Evolutionary conservation across 2,113 vertebrate species (phyloP), one percentile per base, ranked within the genome.

Genomic region (Casuarius casuarius): DNA sequence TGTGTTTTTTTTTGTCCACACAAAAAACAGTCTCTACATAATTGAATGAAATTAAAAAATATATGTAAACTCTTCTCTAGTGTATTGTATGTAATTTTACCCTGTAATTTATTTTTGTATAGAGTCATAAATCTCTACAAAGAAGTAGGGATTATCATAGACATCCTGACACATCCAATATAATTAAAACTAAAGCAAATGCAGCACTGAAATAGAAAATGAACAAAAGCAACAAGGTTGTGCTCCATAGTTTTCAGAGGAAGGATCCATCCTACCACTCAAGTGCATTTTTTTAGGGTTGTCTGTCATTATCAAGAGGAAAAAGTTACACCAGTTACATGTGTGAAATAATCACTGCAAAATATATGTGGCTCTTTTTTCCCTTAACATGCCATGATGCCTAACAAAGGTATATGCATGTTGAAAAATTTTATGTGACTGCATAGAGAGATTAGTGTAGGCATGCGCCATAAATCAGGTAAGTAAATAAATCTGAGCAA

Each of bases 401-500:
- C 58, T 78, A 84, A 75, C 65, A 87, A 89, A 96, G 76, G 63
- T 84, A 6, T 58, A 66, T 72, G 75, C 71, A 74, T 59, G 52
- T 67, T 94, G 87, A 94, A 92, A 96, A 92, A 85, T 94, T 72
- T 77, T 73, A 29, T 75, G 71, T 82, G 38, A 9, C 48, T 85
- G 46, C 77, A 40, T 7, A 40, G 70, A 91, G 77, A 92, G 91
- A 96, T 95, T 92, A 96, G 66, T 73, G 33, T 85, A 44, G 71
- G 59, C 84, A 87, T 74, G 74, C 49, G 67, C 48, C 48, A 81
- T 92, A 94, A 92, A 94, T 97, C 87, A 93, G 76, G 65, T 88
- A 90, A 95, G 65, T 88, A 90, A 95, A 89, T 94, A 96, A 94
- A 95, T 95, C 91, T 86, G 82, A 96, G 75, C 89, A 92, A 94